A percentile compares a stretch with the other conserved stretches of the same genome.
Evolutionary conservation across 2,113 vertebrate genomes (phyloP).

Genomic region (Colius striatus): DNA sequence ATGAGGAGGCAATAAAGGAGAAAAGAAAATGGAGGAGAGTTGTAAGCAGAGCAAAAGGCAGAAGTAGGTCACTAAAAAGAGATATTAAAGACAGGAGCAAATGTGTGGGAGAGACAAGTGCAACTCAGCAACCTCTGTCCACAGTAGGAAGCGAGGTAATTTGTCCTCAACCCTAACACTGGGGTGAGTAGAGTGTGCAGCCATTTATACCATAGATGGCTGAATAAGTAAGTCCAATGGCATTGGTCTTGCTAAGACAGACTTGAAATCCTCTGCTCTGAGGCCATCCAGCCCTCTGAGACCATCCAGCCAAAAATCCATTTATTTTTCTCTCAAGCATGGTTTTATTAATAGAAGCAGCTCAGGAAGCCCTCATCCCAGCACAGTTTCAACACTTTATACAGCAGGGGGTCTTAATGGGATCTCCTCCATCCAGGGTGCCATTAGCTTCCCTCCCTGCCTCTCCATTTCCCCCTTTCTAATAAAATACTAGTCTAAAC

Average conservation of each 20-base stretch:
- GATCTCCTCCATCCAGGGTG: constrained; percentile 29
- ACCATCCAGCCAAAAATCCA: neutral
- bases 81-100: neutral
- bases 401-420: constrained; percentile 52
- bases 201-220: neutral
- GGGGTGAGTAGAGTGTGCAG: neutral
- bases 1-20: neutral
- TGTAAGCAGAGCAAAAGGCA: neutral
- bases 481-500: constrained; percentile 48
- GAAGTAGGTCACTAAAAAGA: neutral
- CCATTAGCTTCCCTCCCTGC: constrained; percentile 16
- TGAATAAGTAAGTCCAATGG: neutral
- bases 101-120: neutral
- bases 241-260: neutral
- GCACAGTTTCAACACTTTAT: constrained; percentile 44
- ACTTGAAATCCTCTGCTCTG: constrained; percentile 16
- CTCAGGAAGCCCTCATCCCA: constrained; percentile 22
- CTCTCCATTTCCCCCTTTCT: neutral
- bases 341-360: constrained; percentile 40
- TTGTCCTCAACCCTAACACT: neutral
- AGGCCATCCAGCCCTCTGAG: constrained; percentile 11
- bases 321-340: neutral
- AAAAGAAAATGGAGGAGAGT: neutral
- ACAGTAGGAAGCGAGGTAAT: neutral
- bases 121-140: neutral